Evolutionary conservation across 2,113 vertebrate genomes (phyloP).

Genomic region (Sander lucioperca): DNA sequence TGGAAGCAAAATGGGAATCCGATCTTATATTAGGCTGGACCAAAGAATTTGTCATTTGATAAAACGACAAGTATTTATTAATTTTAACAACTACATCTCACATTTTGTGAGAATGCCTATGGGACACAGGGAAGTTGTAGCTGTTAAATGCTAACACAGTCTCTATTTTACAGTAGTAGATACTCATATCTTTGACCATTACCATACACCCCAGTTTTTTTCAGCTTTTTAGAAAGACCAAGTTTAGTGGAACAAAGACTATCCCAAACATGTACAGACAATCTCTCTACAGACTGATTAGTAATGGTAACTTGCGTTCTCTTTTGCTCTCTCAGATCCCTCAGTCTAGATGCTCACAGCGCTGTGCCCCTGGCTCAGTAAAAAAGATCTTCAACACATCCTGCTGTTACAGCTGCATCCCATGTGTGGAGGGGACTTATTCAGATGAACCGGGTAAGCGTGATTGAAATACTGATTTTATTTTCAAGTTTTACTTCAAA

Average conservation of each 20-base stretch:
- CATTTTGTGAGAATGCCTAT: no score
- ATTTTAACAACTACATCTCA: no score
- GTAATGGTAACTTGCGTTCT: neutral
- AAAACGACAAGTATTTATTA: neutral
- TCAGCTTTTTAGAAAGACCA: neutral
- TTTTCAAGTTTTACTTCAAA: neutral
- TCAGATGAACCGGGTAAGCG: constrained; percentile 58
- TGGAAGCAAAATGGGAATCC: neutral
- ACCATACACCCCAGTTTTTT: neutral
- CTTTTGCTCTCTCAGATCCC: constrained; percentile 33
- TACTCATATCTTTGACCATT: neutral
- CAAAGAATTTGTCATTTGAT: neutral
- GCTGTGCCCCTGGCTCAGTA: constrained; percentile 42
- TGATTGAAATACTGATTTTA: neutral
- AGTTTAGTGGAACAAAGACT: neutral
- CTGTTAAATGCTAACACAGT: neutral
- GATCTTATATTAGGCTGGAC: neutral
- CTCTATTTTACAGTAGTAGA: neutral
- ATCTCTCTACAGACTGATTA: neutral
- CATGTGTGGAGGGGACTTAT: constrained; percentile 59
- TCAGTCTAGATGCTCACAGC: constrained; percentile 50
- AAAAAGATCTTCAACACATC: constrained; percentile 64
- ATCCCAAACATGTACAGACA: neutral
- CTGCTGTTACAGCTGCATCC: constrained; percentile 71
- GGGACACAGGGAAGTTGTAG: neutral